phyloP scores from a whole-genome alignment of 2,113 vertebrate species.

The Azemiops feae region DNA sequence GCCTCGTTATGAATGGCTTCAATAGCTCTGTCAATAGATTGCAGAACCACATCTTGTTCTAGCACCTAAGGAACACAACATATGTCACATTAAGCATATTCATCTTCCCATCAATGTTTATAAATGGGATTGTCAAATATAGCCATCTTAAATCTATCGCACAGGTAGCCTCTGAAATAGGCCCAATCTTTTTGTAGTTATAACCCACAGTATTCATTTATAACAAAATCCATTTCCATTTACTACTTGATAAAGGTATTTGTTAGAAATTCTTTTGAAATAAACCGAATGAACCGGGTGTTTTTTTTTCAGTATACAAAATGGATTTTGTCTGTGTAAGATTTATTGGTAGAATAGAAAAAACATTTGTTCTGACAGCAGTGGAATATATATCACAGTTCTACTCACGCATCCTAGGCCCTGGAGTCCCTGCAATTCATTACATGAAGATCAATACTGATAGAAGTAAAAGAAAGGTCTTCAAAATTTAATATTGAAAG shows the following conservation, averaged over 20 bases:
- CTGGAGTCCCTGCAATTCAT: background rate
- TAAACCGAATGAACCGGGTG: background rate
- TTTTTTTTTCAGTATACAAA: background rate
- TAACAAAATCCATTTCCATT: background rate
- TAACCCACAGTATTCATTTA: background rate
- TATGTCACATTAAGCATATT: fast-evolving
- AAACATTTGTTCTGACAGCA: conserved; percentile 6
- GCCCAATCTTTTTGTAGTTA: background rate
- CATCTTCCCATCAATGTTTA: background rate
- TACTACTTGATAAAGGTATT: conserved; percentile 4
- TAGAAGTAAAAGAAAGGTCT: no score
- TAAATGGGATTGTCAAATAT: background rate
- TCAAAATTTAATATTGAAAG: no score
- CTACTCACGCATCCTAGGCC: background rate
- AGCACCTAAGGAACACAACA: conserved; percentile 75
- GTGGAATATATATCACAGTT: background rate
- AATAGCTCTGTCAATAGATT: conserved; percentile 95
- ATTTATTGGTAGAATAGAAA: background rate
- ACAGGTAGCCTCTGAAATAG: background rate
- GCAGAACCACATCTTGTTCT: conserved; percentile 93
- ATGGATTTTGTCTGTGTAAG: background rate
- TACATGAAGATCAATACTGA: background rate
- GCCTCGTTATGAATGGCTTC: conserved; percentile 95
- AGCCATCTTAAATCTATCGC: background rate
- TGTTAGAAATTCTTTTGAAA: background rate